Evolutionary conservation across 2,888 invertebrate genomes (phyloP).

Genomic region (Siphlonurus alternatus): DNA sequence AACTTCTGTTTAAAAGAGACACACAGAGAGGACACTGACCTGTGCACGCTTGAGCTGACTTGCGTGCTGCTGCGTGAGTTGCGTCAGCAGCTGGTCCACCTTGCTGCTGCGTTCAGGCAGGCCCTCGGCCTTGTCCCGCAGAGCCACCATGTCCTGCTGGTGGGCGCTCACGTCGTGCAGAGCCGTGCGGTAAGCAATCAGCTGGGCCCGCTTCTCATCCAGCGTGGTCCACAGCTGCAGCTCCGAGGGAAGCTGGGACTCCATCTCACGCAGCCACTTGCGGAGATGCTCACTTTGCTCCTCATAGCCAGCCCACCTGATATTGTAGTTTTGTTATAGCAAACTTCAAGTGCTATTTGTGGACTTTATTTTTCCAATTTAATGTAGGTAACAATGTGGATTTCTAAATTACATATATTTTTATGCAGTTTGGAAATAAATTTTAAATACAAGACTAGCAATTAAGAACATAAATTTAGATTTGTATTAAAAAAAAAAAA

Average conservation of each 20-base stretch:
- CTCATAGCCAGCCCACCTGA: constrained; percentile 76
- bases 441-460: too few relatives aligned
- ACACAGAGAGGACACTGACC: too few relatives aligned
- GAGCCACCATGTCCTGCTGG: constrained; percentile 67
- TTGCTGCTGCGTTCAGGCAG: constrained; percentile 62
- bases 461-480: too few relatives aligned
- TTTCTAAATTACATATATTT: too few relatives aligned
- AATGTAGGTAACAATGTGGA: too few relatives aligned
- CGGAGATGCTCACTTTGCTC: constrained; percentile 63
- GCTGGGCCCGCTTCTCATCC: constrained; percentile 79
- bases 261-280: constrained; percentile 60
- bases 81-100: constrained; percentile 50
- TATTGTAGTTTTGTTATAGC: too few relatives aligned
- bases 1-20: too few relatives aligned
- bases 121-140: constrained; percentile 61
- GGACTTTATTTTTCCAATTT: too few relatives aligned
- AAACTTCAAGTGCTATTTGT: too few relatives aligned
- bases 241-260: constrained; percentile 56
- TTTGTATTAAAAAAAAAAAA: too few relatives aligned
- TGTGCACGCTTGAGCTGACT: constrained; percentile 51
- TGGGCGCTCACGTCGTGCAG: constrained; percentile 70
- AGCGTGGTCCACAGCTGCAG: constrained; percentile 68
- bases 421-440: too few relatives aligned
- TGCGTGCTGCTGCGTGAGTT: constrained; percentile 54
- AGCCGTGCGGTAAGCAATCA: constrained; percentile 63